Evolutionary conservation across 2,888 invertebrate species (phyloP), one percentile per base, ranked within the genome.

Genomic region (Melinopterus prodromus): DNA sequence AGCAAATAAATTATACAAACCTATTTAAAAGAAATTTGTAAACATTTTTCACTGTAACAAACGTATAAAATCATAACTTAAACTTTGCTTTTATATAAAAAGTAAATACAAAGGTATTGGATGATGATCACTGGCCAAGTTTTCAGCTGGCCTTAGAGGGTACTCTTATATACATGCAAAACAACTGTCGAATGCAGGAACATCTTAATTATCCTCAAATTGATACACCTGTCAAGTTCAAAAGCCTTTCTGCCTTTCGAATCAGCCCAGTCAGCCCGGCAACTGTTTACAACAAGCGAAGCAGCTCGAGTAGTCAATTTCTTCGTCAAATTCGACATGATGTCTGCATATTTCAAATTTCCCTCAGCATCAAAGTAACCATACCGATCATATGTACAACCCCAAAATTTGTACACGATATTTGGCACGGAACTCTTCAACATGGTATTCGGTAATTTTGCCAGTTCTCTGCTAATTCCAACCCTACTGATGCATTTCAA

Each of bases 281-380:
- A 74, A 26, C 36, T 74, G 37, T 74, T 37, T 0, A 74, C 74
- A 9, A 74, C 37, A 16, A 74, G 35, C 14, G 35, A n/a, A 9
- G 37, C 16, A 36, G 36, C 74, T 26, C 74, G 35, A 36, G 5
- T n/a, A 74, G 74, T 74, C 35, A 74, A 36, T 35, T n/a, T 36
- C 35, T 74, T 74, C 15, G 74, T 26, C 15, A 74, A 36, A 74
- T 37, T 74, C 36, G 9, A 36, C 37, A 36, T 74, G 35, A 74
- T 74, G 7, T 74, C 36, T n/a, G 35, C 74, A 37, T 36, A 74
- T 36, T 74, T 74, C n/a, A 74, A n/a, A 12, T 35, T 36, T 6
- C 74, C 74, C 16, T 74, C 74, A 35, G n/a, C 74, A 74, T 74
- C 37, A 74, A 74, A 74, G 35, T 74, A 74, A 6, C 74, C 74